phyloP scores from a whole-genome alignment of 2,888 invertebrate genomes.

The Andrena dorsata region DNA sequence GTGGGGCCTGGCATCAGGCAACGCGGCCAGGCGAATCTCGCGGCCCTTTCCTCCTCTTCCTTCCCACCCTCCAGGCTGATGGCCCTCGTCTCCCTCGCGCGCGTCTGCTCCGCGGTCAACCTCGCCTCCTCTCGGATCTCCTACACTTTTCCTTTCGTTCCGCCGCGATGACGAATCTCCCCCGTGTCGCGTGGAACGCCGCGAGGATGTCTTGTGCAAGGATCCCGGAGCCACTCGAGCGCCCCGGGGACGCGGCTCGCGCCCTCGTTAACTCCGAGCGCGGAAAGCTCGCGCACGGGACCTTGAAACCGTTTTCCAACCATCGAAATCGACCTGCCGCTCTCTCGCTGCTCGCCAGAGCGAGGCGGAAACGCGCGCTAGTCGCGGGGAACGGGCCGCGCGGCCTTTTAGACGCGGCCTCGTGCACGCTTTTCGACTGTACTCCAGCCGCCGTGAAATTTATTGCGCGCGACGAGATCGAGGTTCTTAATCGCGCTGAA shows the following conservation, averaged over 20 bases:
- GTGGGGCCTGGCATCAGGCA: conserved; percentile 77
- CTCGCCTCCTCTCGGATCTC: conserved; percentile 34
- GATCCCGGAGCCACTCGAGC: conserved; percentile 60
- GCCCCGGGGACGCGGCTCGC: conserved; percentile 76
- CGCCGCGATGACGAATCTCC: conserved; percentile 34
- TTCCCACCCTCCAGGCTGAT: background rate
- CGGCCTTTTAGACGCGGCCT: conserved; percentile 39
- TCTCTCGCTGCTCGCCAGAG: conserved; percentile 73
- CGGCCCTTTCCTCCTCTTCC: conserved; percentile 46
- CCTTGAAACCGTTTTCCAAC: conserved; percentile 80
- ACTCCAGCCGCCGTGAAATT: conserved; percentile 33
- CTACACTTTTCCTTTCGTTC: conserved; percentile 77
- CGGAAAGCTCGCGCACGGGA: conserved; percentile 75
- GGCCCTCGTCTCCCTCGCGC: conserved; percentile 17
- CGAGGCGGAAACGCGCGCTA: conserved; percentile 68
- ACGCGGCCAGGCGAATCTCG: conserved; percentile 71
- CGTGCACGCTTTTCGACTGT: conserved; percentile 42
- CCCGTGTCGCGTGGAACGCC: conserved; percentile 15
- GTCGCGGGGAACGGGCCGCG: conserved; percentile 52
- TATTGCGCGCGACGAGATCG: conserved; percentile 11
- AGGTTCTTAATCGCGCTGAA: background rate
- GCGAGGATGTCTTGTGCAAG: conserved; percentile 74
- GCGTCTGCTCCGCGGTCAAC: background rate
- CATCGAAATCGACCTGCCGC: conserved; percentile 72
- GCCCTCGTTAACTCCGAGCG: conserved; percentile 76